Evolutionary conservation across 2,888 invertebrate species (phyloP), one percentile per base, ranked within the genome.

Genomic region (Lasioglossum figueresi): DNA sequence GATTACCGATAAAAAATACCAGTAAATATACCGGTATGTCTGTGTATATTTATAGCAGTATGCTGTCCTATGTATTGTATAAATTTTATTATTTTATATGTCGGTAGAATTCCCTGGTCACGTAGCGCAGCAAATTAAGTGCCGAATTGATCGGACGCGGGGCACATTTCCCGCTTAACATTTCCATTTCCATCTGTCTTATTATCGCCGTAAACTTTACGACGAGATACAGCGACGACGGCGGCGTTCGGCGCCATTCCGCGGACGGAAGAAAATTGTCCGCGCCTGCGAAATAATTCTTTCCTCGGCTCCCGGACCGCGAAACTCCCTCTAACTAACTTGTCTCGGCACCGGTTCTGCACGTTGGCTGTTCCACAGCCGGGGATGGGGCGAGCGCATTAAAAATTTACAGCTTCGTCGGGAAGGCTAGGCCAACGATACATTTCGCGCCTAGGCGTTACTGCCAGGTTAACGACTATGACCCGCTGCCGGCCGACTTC

Each of bases 401-500:
- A 85, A 85, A 85, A 85, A 85, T 80, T 80, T 77, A 85, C 66
- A 75, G 34, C 68, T 12, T 23, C 10, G 16, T n/a, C 5, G 63
- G 34, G 37, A 68, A 37, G 48, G n/a, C 34, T 52, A 37, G 81
- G 52, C 34, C 76, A 79, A 81, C 79, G 83, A 88, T 84, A 79
- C 76, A 27, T 84, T 79, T 79, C 48, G n/a, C 56, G 79, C 37
- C 73, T 52, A 71, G 45, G 52, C 83, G 79, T 59, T 78, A 76
- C 74, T 73, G 66, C 70, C 80, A 77, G 76, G 76, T 78, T 89
- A 88, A 85, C 90, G 81, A 80, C 56, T 82, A 84, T 78, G 82
- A 86, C 83, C 84, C 76, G 79, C 78, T 79, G 77, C 77, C 77
- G 84, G 83, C 72, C 80, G 81, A 87, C 84, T 79, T 85, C 83